Percentiles rank a stretch among this genome's conserved stretches.
These are phyloP conservation scores for Globia sparganii DNA, from an alignment of 2,888 invertebrate genomes.

Conservation along the genomic window DNA sequence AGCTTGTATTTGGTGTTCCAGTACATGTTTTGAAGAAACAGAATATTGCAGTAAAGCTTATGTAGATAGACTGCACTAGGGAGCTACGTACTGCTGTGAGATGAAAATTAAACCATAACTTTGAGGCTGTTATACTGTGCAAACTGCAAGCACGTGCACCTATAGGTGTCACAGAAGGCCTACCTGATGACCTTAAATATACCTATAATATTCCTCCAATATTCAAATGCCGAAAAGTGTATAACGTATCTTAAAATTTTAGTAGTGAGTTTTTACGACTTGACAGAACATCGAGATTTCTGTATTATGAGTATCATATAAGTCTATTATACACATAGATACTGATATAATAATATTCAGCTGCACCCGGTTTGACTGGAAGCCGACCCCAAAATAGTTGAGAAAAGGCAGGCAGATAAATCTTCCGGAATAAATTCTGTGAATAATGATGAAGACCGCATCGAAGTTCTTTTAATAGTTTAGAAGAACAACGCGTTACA, in stretches of 20 bases:
- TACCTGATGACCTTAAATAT: too few relatives aligned
- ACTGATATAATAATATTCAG: too few relatives aligned
- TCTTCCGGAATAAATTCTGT: neutral
- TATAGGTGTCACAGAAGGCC: too few relatives aligned
- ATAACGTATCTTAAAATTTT: neutral
- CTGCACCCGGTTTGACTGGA: too few relatives aligned
- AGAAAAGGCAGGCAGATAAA: neutral
- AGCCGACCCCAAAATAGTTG: too few relatives aligned
- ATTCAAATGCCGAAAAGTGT: neutral
- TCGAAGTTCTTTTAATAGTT: neutral
- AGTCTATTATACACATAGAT: neutral
- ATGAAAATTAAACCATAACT: neutral
- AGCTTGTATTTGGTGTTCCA: conserved; percentile 17
- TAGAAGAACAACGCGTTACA: neutral
- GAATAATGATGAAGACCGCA: neutral
- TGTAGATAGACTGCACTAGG: neutral
- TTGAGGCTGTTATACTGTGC: neutral
- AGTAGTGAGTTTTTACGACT: too few relatives aligned
- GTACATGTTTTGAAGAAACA: neutral
- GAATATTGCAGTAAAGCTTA: neutral
- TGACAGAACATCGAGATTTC: too few relatives aligned
- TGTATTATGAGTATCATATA: neutral
- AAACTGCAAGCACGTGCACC: neutral
- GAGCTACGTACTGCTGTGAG: neutral
- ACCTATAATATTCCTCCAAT: too few relatives aligned